A percentile compares a stretch with the other conserved stretches of the same genome.
Conservation (phyloP, 2,113 vertebrate genomes). For the Crotalus helleri region DNA sequence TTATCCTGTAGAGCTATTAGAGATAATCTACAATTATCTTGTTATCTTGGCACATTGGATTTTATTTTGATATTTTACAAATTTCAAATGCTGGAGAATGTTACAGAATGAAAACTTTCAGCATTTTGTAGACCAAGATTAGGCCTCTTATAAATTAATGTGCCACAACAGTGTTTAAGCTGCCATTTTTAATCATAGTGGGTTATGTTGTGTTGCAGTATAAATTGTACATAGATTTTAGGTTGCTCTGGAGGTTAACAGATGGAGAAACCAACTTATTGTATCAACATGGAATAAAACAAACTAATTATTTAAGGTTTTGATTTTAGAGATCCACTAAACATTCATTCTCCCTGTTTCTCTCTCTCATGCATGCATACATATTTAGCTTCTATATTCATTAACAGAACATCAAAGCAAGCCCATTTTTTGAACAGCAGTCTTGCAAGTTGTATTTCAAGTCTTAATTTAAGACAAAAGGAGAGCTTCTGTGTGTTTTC, state of each 20-base stretch:
- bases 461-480: conserved; percentile 75
- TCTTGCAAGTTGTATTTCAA: conserved; percentile 65
- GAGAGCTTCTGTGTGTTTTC: conserved; percentile 78
- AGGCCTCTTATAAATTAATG: conserved; percentile 72
- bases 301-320: conserved; percentile 79
- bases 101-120: conserved; percentile 56
- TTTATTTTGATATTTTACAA: conserved; percentile 53
- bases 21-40: conserved; percentile 65
- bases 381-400: conserved; percentile 54
- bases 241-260: conserved; percentile 64
- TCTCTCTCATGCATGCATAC: not conserved
- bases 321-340: conserved; percentile 73
- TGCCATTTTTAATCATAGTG: conserved; percentile 76
- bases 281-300: conserved; percentile 67
- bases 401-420: conserved; percentile 81
- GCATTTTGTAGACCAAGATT: conserved; percentile 65
- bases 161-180: conserved; percentile 69
- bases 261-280: conserved; percentile 66
- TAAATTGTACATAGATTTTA: conserved; percentile 60
- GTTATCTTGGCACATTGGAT: conserved; percentile 56
- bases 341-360: conserved; percentile 48
- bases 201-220: conserved; percentile 72
- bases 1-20: conserved; percentile 65
- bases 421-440: conserved; percentile 77
- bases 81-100: conserved; percentile 57